Percentiles rank a stretch among this genome's conserved stretches.
These are phyloP conservation scores for Carterocephalus palaemon DNA, from an alignment of 2,888 invertebrate species.

Conservation along the genomic window DNA sequence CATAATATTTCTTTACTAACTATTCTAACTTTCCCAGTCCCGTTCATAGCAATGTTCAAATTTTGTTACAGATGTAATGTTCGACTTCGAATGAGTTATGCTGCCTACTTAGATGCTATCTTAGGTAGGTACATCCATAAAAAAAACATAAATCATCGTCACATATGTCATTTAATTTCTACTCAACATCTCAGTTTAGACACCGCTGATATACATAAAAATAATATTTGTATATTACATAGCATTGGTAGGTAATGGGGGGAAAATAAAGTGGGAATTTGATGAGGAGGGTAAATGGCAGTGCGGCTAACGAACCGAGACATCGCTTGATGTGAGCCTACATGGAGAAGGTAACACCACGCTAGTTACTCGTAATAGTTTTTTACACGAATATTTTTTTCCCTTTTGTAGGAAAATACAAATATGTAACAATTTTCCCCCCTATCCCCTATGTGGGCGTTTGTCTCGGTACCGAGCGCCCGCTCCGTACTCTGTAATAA, in stretches of 20 bases:
- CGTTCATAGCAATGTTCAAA: no score
- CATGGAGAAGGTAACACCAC: slow-evolving; percentile 7
- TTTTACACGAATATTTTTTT: slow-evolving; percentile 1
- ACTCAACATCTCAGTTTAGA: slow-evolving; percentile 4
- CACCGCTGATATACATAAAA: slow-evolving; percentile 15
- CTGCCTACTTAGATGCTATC: no score
- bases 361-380: no score
- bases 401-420: background rate
- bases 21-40: no score
- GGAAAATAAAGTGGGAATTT: slow-evolving; percentile 55
- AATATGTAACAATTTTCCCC: no score
- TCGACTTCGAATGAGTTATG: no score
- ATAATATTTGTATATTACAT: slow-evolving; percentile 18
- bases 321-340: slow-evolving; percentile 30
- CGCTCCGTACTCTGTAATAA: no score
- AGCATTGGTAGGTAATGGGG: slow-evolving; percentile 41
- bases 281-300: slow-evolving; percentile 48
- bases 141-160: no score
- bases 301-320: slow-evolving; percentile 51
- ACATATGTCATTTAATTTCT: no score
- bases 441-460: background rate
- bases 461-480: background rate
- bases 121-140: no score
- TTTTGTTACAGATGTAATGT: no score
- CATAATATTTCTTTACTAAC: no score